Base-by-base conservation (phyloP, 1,140 invertebrate species). In the Copidosoma floridanum region DNA sequence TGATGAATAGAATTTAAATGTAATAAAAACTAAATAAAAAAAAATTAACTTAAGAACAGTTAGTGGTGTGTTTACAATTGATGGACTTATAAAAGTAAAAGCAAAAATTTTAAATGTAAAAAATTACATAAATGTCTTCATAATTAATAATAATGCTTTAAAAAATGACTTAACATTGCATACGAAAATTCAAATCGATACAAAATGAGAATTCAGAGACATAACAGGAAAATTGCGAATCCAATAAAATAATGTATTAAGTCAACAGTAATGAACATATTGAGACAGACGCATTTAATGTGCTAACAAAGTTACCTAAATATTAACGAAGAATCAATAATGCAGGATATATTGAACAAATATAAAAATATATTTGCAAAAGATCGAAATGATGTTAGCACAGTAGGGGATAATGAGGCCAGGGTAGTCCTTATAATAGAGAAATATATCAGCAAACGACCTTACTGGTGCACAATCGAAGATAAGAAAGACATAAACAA, bases 1-100 rank as follows among this genome's bases (percentile, higher is more conserved):
- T 58, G 67, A 40, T 58, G 53, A 71, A 61, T 37, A 71, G 54
- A 57, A 41, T 0, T 53, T 69, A 37, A 65, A 63, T 47, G 8
- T 10, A 18, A 50, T 21, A 11, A 53, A 12, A 8, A 16, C 11
- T 8, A 50, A 26, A 24, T 8, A 11, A 14, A 10, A 18, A 50
- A 50, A 32, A 53, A 21, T 27, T 10, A 50, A 50, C 4, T 6
- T 50, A 18, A 50, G 21, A 23, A 50, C 47, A 26, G 26, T 50
- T 50, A 50, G 26, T 50, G 51, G 51, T 53, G 51, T 53, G 5
- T 37, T 37, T 21, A 10, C 32, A 32, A 53, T 32, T 37, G 32
- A 50, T 23, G 21, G 47, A 52, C 54, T 50, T 5, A 50, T 10
- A n/a, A n/a, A n/a, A n/a, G n/a, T n/a, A n/a, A n/a, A n/a, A n/a